Base-by-base conservation (phyloP, 1,140 invertebrate genomes). In the Lutraria rhynchaena region DNA sequence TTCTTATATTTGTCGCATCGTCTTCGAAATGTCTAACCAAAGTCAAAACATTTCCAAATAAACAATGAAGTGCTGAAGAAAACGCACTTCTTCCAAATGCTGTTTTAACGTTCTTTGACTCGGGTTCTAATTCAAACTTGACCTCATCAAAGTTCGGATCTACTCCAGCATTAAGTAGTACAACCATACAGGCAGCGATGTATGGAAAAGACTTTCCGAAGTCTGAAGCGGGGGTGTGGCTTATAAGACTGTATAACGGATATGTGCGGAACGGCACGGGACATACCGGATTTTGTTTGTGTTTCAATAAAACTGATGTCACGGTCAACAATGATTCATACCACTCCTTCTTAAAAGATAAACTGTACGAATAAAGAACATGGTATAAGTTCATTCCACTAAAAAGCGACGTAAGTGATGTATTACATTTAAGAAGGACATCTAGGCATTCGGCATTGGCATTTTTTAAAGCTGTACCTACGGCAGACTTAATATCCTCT, bases 331-430 rank as follows among this genome's bases (percentile, higher is more conserved):
- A 58, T 15, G 83, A 83, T 82, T 88, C 87, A 44, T 87, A 87
- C 85, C 86, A 86, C 19, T 75, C 84, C 41, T 86, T 82, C 49
- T 89, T 82, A 74, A 87, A 87, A 4, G 83, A 87, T 9, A 84
- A 49, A 55, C 84, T 88, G 71, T 90, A 90, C 0, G 88, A 86
- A 69, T 83, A 90, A 1, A 89, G 49, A 1, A 90, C 89, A 73
- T 90, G 89, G 29, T 85, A 90, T 13, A 90, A 58, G 57, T 90
- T 90, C 88, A 90, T 90, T 3, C 89, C 89, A 49, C 84, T 85
- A 65, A 89, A 90, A 22, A 87, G 55, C 27, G 71, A 70, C n/a
- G 84, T 84, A 7, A 85, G 24, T 55, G 87, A 83, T 11, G 83
- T 67, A 13, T 75, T 76, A 19, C 85, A 60, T 15, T 83, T 73